Base-by-base conservation (phyloP, 92 coral and sea anemone genomes). In the Ricordea florida region DNA sequence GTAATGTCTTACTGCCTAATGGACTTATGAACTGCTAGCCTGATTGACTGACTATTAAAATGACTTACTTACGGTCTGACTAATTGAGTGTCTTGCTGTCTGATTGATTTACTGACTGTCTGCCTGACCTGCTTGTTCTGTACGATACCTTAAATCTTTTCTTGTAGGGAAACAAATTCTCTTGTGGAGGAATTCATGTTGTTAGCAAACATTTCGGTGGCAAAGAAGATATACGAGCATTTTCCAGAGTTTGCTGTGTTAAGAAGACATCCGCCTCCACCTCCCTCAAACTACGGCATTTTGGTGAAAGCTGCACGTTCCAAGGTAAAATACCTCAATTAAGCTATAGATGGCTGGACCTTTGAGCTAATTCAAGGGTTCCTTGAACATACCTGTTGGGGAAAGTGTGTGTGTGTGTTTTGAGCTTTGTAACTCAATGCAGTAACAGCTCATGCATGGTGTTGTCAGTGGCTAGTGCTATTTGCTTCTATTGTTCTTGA, bases 131-230 rank as follows among this genome's bases (percentile, higher is more conserved):
- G n/a, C 17, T 6, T 22, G 42, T 15, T 32, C 13, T 5, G 7
- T 32, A 9, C 32, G 10, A 3, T 13, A 35, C 27, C 3, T 51
- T 26, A 6, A 1, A 51, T 53, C 6, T 38, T 55, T 36, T 8
- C 37, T 28, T 56, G 11, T 52, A 94, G 98, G 53, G 98, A 94
- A 44, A 94, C 98, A 0, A 94, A 94, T 61, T 94, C 98, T 20
- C 64, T 94, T 66, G 98, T 94, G 68, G 98, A 94, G 67, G 98
- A 94, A 84, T 94, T 94, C 63, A 94, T 94, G 98, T 92, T 94
- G 94, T 84, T 94, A 52, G 98, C 98, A 46, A 94, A 94, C 79
- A 94, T 94, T 73, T 94, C 97, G 17, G 98, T 94, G 5, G 98
- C 98, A n/a, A 94, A 85, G 84, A 79, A 85, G 66, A 94, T 92